phyloP scores from a whole-genome alignment of 2,888 invertebrate genomes.

The Cryptocephalus primarius region DNA sequence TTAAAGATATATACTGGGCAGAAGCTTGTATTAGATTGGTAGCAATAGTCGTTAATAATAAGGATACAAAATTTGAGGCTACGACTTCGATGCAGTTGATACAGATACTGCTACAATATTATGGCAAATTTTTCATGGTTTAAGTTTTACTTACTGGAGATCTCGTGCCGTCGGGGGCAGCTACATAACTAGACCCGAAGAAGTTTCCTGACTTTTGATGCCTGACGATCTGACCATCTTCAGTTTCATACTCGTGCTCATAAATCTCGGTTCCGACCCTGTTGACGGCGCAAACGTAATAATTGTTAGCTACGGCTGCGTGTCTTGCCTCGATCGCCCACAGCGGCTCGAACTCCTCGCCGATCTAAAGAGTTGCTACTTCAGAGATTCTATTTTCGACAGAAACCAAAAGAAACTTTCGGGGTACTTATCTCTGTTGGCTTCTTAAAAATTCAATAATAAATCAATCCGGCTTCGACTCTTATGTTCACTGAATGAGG shows the following conservation, averaged over 20 bases:
- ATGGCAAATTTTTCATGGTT: too few relatives aligned
- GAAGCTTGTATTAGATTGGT: too few relatives aligned
- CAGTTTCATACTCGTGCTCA: constrained; percentile 73
- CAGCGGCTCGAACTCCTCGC: constrained; percentile 72
- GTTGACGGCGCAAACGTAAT: constrained; percentile 86
- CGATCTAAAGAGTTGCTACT: constrained; percentile 26
- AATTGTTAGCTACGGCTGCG: constrained; percentile 92
- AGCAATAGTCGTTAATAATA: too few relatives aligned
- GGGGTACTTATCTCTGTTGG: neutral
- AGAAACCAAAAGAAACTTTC: too few relatives aligned
- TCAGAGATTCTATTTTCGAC: too few relatives aligned
- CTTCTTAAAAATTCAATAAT: neutral
- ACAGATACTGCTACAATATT: too few relatives aligned
- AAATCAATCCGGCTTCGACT: too few relatives aligned
- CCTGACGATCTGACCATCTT: constrained; percentile 56
- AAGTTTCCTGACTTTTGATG: constrained; percentile 80
- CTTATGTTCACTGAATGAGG: too few relatives aligned
- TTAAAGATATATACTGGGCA: too few relatives aligned
- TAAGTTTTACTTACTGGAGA: constrained; percentile 55
- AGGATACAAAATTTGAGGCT: too few relatives aligned
- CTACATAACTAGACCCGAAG: constrained; percentile 90
- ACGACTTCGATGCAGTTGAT: too few relatives aligned
- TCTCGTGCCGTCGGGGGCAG: constrained; percentile 86
- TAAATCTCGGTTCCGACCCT: constrained; percentile 85
- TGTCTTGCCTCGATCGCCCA: constrained; percentile 94